Evolutionary conservation across 2,888 invertebrate genomes (phyloP), one percentile per base, ranked within the genome.

Genomic region (Polia nebulosa): DNA sequence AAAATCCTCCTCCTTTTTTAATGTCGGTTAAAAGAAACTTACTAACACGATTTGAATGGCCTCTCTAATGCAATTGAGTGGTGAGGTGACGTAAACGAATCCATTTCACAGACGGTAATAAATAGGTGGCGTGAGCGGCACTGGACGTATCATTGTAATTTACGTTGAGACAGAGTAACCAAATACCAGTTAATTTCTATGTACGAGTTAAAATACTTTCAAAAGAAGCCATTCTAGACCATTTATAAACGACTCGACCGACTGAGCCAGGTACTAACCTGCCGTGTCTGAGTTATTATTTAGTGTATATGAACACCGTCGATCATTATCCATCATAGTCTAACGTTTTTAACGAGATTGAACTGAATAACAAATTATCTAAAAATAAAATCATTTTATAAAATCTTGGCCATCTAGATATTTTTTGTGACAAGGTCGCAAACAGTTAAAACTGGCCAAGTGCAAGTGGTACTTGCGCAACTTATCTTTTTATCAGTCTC

Each of bases 21-120:
- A 27, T 13, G 22, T 34, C 11, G 5, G 11, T 44, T 79, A 75
- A 81, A 82, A 80, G 76, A 85, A 81, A 78, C 72, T 81, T 70
- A 81, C 79, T 82, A 84, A 74, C 83, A 85, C 81, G 84, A 80
- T 88, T 88, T 87, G 76, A 89, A 89, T 85, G 87, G 89, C 88
- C 89, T 88, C 89, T 89, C 87, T 89, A 90, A 89, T 91, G 89
- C 88, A 89, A 91, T 90, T 89, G 85, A 87, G 85, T 85, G 72
- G 85, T 90, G 86, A 88, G 77, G 87, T 91, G 88, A 90, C 89
- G 90, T 88, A 88, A 87, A 89, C 85, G 74, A 89, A 88, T 90
- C 83, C 82, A 87, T 87, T 89, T 87, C 82, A 84, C 72, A 73
- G 76, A 68, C 66, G 57, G 61, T 70, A 68, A 72, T 70, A 73